Evolutionary conservation across 1,140 invertebrate genomes (phyloP).

Genomic region (Sycophaga agraensis): DNA sequence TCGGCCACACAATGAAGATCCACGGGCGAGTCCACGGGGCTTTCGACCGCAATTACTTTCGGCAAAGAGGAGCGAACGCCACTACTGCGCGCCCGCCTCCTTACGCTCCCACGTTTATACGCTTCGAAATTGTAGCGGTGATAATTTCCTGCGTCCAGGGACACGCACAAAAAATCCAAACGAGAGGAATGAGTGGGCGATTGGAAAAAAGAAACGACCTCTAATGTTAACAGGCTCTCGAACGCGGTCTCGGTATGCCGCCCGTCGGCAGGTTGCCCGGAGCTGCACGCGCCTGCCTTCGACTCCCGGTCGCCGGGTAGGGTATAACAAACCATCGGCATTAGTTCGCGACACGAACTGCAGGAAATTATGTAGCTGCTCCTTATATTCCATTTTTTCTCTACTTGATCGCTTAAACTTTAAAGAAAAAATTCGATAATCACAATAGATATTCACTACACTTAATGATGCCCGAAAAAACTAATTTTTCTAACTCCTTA

Average conservation of each 20-base stretch:
- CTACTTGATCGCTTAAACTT: too few species aligned
- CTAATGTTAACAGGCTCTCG: conserved; percentile 8
- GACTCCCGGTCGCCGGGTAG: background rate
- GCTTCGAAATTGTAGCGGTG: background rate
- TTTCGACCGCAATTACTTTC: conserved; percentile 10
- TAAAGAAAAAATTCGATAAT: too few species aligned
- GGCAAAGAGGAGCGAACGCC: background rate
- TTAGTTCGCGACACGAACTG: background rate
- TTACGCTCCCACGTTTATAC: conserved; percentile 13
- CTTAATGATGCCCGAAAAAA: too few species aligned
- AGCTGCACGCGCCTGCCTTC: background rate
- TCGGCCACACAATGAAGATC: background rate
- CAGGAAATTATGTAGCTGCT: background rate
- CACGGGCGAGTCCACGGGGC: background rate
- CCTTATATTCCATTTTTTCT: background rate
- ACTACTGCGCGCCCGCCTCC: background rate
- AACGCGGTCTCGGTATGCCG: background rate
- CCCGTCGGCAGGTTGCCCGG: background rate
- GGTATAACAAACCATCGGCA: conserved; percentile 1
- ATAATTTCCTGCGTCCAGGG: background rate
- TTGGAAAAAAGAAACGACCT: conserved; percentile 5
- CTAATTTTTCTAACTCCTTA: too few species aligned
- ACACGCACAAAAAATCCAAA: conserved; percentile 11
- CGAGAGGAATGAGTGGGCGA: conserved; percentile 1
- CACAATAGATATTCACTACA: too few species aligned